These are phyloP conservation scores for Drosophila nigrodunni DNA, from an alignment of 1,140 invertebrate genomes.

Conservation along the genomic window DNA sequence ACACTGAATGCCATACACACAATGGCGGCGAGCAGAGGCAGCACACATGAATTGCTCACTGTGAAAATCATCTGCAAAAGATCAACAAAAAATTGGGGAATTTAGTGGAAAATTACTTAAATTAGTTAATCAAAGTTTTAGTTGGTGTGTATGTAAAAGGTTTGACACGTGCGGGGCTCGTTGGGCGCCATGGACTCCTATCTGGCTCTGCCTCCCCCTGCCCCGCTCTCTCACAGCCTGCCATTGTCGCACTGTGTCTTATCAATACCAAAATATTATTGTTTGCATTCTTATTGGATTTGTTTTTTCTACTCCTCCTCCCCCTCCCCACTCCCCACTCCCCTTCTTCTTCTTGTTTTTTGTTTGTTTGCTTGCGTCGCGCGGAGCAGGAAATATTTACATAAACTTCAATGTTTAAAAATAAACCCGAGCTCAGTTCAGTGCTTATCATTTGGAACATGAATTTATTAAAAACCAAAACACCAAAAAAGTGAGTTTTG, in stretches of 20 bases:
- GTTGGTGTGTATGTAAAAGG: too few relatives aligned
- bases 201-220: not conserved
- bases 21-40: slow-evolving; percentile 47
- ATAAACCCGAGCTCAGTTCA: slow-evolving; percentile 54
- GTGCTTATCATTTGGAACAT: slow-evolving; percentile 74
- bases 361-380: slow-evolving; percentile 62
- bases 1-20: slow-evolving; percentile 39
- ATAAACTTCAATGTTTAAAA: slow-evolving; percentile 83
- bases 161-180: not conserved
- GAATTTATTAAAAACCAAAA: slow-evolving; percentile 52
- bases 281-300: slow-evolving; percentile 62
- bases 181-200: not conserved
- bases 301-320: slow-evolving; percentile 24
- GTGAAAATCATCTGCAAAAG: slow-evolving; percentile 60
- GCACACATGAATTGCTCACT: slow-evolving; percentile 33
- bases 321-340: not conserved
- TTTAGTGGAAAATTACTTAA: too few relatives aligned
- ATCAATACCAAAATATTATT: slow-evolving; percentile 56
- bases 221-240: not conserved
- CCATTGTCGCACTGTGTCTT: too few relatives aligned
- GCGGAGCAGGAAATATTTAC: slow-evolving; percentile 78
- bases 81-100: too few relatives aligned
- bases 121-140: too few relatives aligned
- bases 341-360: slow-evolving; percentile 48
- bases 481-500: slow-evolving; percentile 26